Evolutionary conservation across 92 coral and sea anemone genomes (phyloP).

Genomic region (Porites evermanni): DNA sequence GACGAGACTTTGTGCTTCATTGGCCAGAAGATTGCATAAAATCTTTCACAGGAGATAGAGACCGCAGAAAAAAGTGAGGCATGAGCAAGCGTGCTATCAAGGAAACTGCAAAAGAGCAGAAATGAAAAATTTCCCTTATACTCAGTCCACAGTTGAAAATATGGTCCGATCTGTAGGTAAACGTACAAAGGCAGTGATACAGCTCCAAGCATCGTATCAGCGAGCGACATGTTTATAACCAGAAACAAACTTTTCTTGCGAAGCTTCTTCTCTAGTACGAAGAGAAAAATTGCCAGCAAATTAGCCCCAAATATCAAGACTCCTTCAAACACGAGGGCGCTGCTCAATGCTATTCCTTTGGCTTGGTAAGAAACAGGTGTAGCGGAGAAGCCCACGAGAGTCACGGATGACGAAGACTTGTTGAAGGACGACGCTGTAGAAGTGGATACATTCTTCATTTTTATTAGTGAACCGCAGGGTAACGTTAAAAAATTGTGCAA

Average conservation of each 20-base stretch:
- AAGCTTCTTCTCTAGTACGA: background rate
- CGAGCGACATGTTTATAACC: constrained; percentile 7
- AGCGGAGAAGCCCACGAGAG: too few species aligned
- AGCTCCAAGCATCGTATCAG: constrained; percentile 13
- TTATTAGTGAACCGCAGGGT: too few species aligned
- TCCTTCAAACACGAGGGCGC: background rate
- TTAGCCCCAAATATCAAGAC: background rate
- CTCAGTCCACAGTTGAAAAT: background rate
- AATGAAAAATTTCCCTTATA: too few species aligned
- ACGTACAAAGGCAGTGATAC: background rate
- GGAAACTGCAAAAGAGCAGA: background rate
- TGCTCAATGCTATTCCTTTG: background rate
- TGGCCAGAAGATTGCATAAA: background rate
- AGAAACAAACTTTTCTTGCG: constrained; percentile 16
- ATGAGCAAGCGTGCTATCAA: too few species aligned
- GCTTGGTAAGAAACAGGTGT: background rate
- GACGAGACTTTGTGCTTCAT: constrained; percentile 3
- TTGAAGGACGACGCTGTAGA: background rate
- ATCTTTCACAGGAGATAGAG: background rate
- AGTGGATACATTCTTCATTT: background rate
- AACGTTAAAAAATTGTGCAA: too few species aligned
- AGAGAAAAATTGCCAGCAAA: background rate
- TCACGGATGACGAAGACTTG: background rate
- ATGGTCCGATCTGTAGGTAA: background rate
- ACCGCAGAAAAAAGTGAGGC: background rate